Evolutionary conservation across 2,797 vertebrate species (phyloP), one percentile per base, ranked within the genome.

Genomic region (Rhinoraja longicauda): DNA sequence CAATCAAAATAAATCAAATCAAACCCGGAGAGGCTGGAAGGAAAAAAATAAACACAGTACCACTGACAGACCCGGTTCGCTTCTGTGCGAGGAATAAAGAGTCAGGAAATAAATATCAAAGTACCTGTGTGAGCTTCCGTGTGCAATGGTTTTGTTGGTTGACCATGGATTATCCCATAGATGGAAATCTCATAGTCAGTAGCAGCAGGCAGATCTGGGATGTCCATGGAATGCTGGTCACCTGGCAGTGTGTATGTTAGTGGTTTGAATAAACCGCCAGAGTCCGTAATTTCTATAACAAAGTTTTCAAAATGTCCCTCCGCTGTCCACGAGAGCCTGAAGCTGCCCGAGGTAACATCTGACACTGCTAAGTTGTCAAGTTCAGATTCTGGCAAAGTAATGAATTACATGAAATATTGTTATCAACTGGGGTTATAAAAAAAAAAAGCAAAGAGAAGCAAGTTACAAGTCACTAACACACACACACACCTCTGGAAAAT

Each of bases 271-370:
- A 96, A 94, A 81, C 95, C 95, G 92, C 97, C 97, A 93, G 96
- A 15, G 94, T 98, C 98, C 96, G 97, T 97, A 95, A 99, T 97
- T 96, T 98, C 97, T 95, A 99, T 94, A 94, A 98, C 95, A 98
- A 99, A 99, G 96, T 93, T 96, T 95, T 98, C 97, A 97, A 96
- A 99, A 90, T 96, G 95, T 93, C 96, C 96, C 0, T 95, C 96
- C 0, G 97, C 97, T 29, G 94, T 97, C 98, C 98, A 99, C 95
- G 97, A 96, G 93, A 97, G 96, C 95, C 95, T 98, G 96, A 98
- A 97, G 94, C 97, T 95, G 95, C 97, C 97, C 97, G 98, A 98
- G 95, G 96, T 97, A 94, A 96, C 93, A 95, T 97, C 95, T 93
- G 97, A 96, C 29, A 98, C 95, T 67, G 96, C 95, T 86, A 99